A percentile compares a stretch with the other conserved stretches of the same genome.
phyloP scores from a whole-genome alignment of 2,797 vertebrate genomes.

The Malacoraja senta region DNA sequence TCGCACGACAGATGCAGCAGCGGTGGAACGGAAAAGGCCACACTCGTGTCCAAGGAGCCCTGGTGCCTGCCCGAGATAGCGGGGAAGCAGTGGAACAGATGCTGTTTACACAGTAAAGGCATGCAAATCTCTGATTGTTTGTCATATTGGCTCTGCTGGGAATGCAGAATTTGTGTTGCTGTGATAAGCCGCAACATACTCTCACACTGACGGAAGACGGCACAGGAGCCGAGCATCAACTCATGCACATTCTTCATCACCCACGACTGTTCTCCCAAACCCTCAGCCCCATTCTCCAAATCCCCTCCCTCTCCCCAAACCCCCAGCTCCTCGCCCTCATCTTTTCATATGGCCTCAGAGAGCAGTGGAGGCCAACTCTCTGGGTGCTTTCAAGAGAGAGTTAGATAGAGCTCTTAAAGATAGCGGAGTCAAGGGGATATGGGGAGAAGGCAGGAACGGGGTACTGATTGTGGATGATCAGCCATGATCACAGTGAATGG shows the following conservation, averaged over 20 bases:
- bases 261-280: neutral
- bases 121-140: slow-evolving; percentile 14
- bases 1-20: neutral
- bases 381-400: no score
- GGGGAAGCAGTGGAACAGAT: neutral
- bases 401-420: no score
- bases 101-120: slow-evolving; percentile 16
- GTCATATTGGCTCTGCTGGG: neutral
- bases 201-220: neutral
- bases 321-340: neutral
- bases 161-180: neutral
- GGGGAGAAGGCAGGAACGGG: no score
- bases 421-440: no score
- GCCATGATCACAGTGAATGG: no score
- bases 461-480: no score
- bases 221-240: neutral
- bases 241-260: no score
- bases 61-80: neutral
- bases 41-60: neutral
- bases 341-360: no score
- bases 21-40: neutral
- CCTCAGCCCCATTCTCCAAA: neutral
- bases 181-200: neutral
- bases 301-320: neutral
- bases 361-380: no score